These are phyloP conservation scores for Oriolus oriolus DNA, from an alignment of 2,113 vertebrate species.

Conservation along the genomic window DNA sequence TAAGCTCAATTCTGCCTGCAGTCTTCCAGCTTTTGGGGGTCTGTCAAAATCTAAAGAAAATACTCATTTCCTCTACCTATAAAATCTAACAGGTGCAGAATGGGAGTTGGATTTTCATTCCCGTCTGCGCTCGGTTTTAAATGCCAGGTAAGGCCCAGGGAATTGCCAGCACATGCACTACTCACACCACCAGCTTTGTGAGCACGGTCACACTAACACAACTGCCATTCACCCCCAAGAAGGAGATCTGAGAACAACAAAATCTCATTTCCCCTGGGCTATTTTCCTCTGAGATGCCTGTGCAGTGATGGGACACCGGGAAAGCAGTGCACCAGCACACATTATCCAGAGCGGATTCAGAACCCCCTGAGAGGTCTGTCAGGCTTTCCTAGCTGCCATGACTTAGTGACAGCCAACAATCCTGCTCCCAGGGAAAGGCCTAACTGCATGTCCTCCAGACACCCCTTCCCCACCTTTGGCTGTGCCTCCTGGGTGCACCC, in stretches of 20 bases:
- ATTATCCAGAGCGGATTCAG: rapidly evolving
- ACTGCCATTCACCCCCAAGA: not conserved
- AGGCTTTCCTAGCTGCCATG: not conserved
- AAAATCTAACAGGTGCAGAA: too few relatives aligned
- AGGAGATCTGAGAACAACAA: not conserved
- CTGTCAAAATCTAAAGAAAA: too few relatives aligned
- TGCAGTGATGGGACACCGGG: not conserved
- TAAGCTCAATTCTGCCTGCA: too few relatives aligned
- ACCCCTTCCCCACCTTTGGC: not conserved
- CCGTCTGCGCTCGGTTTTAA: too few relatives aligned
- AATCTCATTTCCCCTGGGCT: not conserved
- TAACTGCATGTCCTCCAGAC: not conserved
- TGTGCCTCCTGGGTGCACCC: not conserved
- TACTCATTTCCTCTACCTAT: too few relatives aligned
- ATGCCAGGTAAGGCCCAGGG: too few relatives aligned
- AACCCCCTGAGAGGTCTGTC: not conserved
- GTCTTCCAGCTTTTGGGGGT: too few relatives aligned
- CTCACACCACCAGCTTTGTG: not conserved
- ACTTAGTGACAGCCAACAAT: not conserved
- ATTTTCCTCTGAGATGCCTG: not conserved
- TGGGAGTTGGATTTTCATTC: too few relatives aligned
- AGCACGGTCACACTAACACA: rapidly evolving
- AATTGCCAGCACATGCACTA: not conserved
- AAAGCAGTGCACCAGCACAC: not conserved
- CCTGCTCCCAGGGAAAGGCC: not conserved